Evolutionary conservation across 2,113 vertebrate species (phyloP).

Genomic region (Galemys pyrenaicus): DNA sequence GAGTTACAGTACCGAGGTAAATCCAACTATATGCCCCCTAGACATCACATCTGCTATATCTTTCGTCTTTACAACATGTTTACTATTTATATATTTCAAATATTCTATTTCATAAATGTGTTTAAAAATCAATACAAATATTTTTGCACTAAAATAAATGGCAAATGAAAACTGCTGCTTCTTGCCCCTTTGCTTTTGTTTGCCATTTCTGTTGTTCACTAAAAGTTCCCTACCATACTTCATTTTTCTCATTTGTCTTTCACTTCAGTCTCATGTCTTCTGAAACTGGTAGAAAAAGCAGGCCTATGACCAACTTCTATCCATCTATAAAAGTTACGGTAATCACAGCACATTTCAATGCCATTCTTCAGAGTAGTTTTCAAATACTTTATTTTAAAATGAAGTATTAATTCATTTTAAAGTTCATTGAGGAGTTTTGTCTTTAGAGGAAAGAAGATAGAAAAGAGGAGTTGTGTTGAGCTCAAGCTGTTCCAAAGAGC

Average conservation of each 20-base stretch:
- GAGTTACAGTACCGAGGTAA: background rate
- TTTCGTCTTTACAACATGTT: background rate
- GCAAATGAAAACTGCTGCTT: background rate
- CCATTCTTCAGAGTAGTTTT: background rate
- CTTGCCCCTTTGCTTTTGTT: background rate
- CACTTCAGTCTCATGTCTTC: background rate
- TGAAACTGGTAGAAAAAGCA: background rate
- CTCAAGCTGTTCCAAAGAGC: background rate
- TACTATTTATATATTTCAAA: background rate
- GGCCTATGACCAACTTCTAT: background rate
- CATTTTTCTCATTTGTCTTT: constrained; percentile 15
- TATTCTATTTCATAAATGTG: background rate
- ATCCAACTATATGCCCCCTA: background rate
- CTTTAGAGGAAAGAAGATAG: background rate
- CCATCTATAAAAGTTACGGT: constrained; percentile 24
- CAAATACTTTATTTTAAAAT: too few species aligned
- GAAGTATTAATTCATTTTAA: constrained; percentile 18
- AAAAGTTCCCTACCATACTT: background rate
- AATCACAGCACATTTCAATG: background rate
- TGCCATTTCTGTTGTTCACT: background rate
- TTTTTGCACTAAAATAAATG: background rate
- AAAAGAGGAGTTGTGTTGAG: background rate
- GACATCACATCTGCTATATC: background rate
- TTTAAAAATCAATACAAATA: background rate
- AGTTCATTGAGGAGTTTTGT: constrained; percentile 5